Conservation (phyloP, 2,888 invertebrate genomes). For the Tenthredo amoena region DNA sequence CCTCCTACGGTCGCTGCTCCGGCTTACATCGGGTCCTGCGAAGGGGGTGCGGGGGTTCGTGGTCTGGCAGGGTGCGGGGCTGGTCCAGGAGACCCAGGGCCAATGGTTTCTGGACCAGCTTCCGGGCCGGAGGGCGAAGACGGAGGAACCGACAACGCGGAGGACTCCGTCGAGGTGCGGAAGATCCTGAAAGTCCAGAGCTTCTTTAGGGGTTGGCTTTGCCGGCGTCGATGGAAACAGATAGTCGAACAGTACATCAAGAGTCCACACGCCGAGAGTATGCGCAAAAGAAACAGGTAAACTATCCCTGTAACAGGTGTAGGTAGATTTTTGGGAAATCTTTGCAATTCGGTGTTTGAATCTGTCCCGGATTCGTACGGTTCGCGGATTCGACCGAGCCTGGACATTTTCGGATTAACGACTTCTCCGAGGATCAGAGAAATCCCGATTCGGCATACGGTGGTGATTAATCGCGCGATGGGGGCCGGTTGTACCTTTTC, state of each 20-base stretch:
- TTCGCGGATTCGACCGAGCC: not conserved
- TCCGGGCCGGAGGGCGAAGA: slow-evolving; percentile 71
- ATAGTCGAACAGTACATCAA: slow-evolving; percentile 97
- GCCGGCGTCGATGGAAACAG: slow-evolving; percentile 95
- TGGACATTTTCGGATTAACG: slow-evolving; percentile 18
- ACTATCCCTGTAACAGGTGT: no score
- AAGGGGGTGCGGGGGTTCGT: slow-evolving; percentile 57
- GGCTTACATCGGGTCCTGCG: slow-evolving; percentile 61
- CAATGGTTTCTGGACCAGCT: slow-evolving; percentile 63
- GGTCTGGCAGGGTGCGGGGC: slow-evolving; percentile 53
- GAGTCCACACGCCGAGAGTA: slow-evolving; percentile 95
- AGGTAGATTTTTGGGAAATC: not conserved
- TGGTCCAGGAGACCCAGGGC: not conserved
- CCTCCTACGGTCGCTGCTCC: slow-evolving; percentile 76
- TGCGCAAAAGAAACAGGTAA: slow-evolving; percentile 94
- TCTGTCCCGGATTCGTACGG: not conserved
- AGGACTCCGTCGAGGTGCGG: slow-evolving; percentile 87
- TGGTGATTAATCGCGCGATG: not conserved
- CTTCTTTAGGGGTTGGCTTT: slow-evolving; percentile 96
- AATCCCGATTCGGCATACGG: not conserved
- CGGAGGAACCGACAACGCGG: slow-evolving; percentile 75
- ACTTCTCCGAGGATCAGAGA: not conserved
- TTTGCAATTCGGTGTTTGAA: not conserved
- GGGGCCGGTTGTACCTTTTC: not conserved
- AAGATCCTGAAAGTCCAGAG: slow-evolving; percentile 95